Evolutionary conservation across 2,888 invertebrate genomes (phyloP).

Genomic region (Diarsia rubi): DNA sequence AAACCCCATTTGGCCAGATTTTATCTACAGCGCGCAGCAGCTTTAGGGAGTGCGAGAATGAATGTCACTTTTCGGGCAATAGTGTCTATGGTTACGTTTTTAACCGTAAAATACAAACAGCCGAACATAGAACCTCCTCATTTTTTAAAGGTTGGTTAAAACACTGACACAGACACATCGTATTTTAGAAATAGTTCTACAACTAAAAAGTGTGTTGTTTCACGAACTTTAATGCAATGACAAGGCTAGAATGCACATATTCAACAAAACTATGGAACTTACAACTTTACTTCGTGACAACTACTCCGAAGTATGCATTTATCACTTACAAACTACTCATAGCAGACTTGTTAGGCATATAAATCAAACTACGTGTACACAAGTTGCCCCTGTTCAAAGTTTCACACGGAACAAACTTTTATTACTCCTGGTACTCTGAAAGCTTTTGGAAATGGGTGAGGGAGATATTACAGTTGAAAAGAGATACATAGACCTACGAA

Average conservation of each 20-base stretch:
- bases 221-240: neutral
- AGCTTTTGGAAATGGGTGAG: slow-evolving; percentile 51
- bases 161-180: neutral
- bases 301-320: slow-evolving; percentile 35
- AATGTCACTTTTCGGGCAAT: no score
- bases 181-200: neutral
- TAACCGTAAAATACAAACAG: no score
- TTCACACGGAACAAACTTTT: slow-evolving; percentile 32
- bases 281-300: slow-evolving; percentile 14
- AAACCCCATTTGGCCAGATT: no score
- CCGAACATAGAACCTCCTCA: no score
- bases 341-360: neutral
- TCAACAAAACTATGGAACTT: slow-evolving; percentile 3
- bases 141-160: no score
- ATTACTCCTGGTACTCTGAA: slow-evolving; percentile 59
- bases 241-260: slow-evolving; percentile 5
- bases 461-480: slow-evolving; percentile 64
- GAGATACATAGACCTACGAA: slow-evolving; percentile 62
- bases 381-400: slow-evolving; percentile 11
- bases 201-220: neutral
- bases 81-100: no score
- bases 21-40: no score
- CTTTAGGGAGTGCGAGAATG: no score
- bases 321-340: slow-evolving; percentile 23
- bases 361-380: slow-evolving; percentile 26